Conservation (phyloP, 2,888 invertebrate species). For the Leptura quadrifasciata region DNA sequence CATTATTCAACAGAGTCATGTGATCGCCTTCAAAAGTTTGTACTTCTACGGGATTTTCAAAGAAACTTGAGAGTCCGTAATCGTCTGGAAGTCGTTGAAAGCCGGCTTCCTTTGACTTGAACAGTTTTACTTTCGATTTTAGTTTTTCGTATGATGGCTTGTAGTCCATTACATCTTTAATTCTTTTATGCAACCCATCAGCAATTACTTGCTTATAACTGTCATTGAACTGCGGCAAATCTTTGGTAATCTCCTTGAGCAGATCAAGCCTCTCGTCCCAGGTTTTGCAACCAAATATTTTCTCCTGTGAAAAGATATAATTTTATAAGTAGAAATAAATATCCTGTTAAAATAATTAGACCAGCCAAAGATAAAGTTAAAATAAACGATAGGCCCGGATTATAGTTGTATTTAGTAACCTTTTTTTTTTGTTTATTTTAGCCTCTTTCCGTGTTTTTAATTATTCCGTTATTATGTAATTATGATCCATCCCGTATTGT, state of each 20-base stretch:
- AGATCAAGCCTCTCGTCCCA: neutral
- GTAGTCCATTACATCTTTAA: constrained; percentile 54
- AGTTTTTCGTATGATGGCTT: constrained; percentile 54
- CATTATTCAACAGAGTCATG: constrained; percentile 81
- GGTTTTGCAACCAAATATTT: neutral
- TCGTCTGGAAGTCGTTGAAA: constrained; percentile 70
- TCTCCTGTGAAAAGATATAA: neutral
- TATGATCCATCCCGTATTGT: no score
- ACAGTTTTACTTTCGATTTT: constrained; percentile 58
- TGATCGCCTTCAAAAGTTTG: constrained; percentile 85
- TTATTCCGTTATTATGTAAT: no score
- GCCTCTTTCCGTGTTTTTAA: no score
- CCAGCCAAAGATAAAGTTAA: no score
- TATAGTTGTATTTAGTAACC: no score
- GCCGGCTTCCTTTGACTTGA: constrained; percentile 64
- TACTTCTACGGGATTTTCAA: constrained; percentile 77
- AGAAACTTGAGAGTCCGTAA: constrained; percentile 79
- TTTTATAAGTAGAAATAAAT: no score
- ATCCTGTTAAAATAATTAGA: no score
- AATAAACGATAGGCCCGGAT: no score
- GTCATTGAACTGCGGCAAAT: neutral
- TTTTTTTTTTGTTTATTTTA: no score
- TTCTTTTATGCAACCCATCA: neutral
- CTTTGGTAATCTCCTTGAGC: constrained; percentile 26
- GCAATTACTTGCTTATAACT: neutral